Percentiles rank a stretch among this genome's conserved stretches.
Evolutionary conservation across 1,140 invertebrate species (phyloP).

Genomic region (Cydia pomonella): DNA sequence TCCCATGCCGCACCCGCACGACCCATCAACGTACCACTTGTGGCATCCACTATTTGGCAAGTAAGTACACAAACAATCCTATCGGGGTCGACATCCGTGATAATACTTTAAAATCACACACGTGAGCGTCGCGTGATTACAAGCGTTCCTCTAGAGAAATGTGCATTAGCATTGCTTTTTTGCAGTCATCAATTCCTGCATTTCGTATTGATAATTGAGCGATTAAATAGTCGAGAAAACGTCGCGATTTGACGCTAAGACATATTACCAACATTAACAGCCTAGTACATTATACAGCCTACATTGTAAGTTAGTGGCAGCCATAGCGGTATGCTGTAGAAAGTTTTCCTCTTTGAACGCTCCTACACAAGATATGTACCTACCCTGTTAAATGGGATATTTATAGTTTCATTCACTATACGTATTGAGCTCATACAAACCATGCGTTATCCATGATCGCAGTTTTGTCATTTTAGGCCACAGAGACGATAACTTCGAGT

Average conservation of each 20-base stretch:
- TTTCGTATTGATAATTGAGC: conserved; percentile 13
- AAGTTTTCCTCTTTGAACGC: conserved; percentile 10
- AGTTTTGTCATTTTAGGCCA: conserved; percentile 16
- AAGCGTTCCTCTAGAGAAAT: conserved; percentile 22
- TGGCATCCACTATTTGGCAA: conserved; percentile 80
- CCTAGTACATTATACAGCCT: conserved; percentile 2
- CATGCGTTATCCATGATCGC: background rate
- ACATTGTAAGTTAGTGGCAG: background rate
- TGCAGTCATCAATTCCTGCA: background rate
- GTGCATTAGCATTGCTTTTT: conserved; percentile 18
- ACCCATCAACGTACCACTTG: conserved; percentile 72
- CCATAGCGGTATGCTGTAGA: background rate
- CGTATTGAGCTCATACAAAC: conserved; percentile 4
- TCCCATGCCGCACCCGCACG: conserved; percentile 68
- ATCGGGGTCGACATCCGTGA: background rate
- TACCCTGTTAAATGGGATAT: background rate
- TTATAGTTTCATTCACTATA: conserved; percentile 10
- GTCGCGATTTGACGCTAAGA: background rate
- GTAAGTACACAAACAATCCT: conserved; percentile 60
- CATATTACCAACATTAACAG: background rate
- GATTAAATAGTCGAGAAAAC: conserved; percentile 11
- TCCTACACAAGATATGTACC: conserved; percentile 2
- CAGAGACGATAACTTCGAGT: background rate
- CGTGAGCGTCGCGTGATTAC: background rate
- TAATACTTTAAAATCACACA: background rate